Base-by-base conservation (phyloP, 2,113 vertebrate genomes). In the Tachysurus vachellii region DNA sequence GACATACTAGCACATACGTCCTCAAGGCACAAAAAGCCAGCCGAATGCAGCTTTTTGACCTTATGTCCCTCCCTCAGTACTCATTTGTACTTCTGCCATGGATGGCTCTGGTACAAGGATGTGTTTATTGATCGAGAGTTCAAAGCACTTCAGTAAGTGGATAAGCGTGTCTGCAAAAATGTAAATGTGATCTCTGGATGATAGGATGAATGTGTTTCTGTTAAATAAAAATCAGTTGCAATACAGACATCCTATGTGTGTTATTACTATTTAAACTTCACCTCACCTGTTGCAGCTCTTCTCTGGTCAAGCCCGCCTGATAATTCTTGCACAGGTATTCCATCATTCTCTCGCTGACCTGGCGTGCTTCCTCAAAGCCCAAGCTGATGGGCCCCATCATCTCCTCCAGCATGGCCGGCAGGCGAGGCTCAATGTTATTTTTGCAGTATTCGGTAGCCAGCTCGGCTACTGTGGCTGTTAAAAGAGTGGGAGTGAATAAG, bases 341-440 rank as follows among this genome's bases (percentile, higher is more conserved):
- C 93, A 98, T 97, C 90, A 94, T 94, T 68, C 82, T 93, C 66
- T 97, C 96, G 21, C 96, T 96, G 76, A 97, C 94, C 0, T 91
- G 89, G 0, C 95, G 96, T 0, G 97, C 96, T 86, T 97, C 96
- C 2, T 90, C 91, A 92, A 99, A 99, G 1, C 97, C 97, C 0
- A 95, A 95, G 81, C 97, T 99, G 93, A 99, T 93, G 0, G 97
- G 97, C 26, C 95, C 96, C 97, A 98, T 97, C 86, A 99, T 95
- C 88, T 98, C 97, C 92, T 99, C 98, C 91, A 99, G 93, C 42
- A 98, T 90, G 2, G 96, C 96, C 0, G 93, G 87, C 75, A 99
- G 94, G 88, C 96, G 96, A 0, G 97, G 97, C 89, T 96, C 96
- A 53, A 99, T 95, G 0, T 91, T 92, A 89, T 98, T 95, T 0